Evolutionary conservation across 1,140 invertebrate genomes (phyloP).

Genomic region (Paracyclopina nana): DNA sequence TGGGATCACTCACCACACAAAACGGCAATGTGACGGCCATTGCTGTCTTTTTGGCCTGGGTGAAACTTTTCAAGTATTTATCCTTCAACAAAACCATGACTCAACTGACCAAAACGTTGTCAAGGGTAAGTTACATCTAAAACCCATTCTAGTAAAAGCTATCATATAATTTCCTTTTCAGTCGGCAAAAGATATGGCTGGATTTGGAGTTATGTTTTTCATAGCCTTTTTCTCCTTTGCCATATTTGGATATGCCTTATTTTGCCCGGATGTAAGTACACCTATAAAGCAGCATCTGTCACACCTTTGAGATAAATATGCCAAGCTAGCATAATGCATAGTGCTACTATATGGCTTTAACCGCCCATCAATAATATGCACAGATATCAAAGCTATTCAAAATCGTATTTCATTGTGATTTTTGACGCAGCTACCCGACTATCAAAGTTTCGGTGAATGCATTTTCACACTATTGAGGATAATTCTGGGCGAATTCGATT

Average conservation of each 20-base stretch:
- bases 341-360: too few species aligned
- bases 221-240: conserved; percentile 61
- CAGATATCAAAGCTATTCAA: too few species aligned
- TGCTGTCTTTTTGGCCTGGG: conserved; percentile 39
- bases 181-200: conserved; percentile 48
- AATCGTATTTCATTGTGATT: too few species aligned
- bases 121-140: conserved; percentile 24
- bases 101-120: conserved; percentile 46
- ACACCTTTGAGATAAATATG: too few species aligned
- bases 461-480: conserved; percentile 50
- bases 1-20: conserved; percentile 30
- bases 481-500: conserved; percentile 63
- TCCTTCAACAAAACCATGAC: conserved; percentile 57
- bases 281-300: too few species aligned
- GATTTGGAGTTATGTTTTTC: conserved; percentile 62
- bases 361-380: too few species aligned
- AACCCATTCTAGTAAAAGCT: neutral
- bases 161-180: conserved; percentile 24
- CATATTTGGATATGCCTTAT: conserved; percentile 43
- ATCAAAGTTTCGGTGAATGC: conserved; percentile 29
- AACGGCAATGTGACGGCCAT: conserved; percentile 36
- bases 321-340: too few species aligned
- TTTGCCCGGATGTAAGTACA: conserved; percentile 44
- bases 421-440: too few species aligned
- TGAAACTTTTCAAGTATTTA: conserved; percentile 44